Evolutionary conservation across 1,140 invertebrate species (phyloP).

Genomic region (Solen grandis): DNA sequence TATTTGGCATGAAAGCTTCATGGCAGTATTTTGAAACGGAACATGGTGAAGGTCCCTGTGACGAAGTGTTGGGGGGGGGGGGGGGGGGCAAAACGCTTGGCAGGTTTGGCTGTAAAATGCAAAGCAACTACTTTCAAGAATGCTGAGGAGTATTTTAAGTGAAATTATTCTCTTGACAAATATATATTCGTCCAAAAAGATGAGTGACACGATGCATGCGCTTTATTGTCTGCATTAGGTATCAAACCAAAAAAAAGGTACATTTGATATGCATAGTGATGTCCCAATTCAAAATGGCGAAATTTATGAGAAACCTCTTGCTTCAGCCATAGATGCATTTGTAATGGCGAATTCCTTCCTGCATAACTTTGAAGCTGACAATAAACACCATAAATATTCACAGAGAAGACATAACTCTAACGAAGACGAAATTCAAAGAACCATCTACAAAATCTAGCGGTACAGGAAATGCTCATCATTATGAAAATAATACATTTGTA

Average conservation of each 20-base stretch:
- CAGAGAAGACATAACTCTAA: neutral
- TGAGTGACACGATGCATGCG: neutral
- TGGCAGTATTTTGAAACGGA: neutral
- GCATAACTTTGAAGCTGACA: neutral
- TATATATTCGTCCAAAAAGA: neutral
- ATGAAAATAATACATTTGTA: too few species aligned
- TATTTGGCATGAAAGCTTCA: neutral
- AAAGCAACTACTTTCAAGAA: neutral
- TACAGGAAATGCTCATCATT: too few species aligned
- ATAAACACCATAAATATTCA: neutral
- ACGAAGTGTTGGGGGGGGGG: neutral
- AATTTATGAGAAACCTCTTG: neutral
- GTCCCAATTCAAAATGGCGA: neutral
- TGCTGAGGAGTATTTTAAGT: neutral
- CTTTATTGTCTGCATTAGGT: neutral
- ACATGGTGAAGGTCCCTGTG: neutral
- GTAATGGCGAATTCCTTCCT: neutral
- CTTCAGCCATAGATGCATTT: neutral
- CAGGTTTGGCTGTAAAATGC: neutral
- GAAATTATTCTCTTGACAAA: neutral
- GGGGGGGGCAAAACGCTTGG: neutral
- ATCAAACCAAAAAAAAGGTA: neutral
- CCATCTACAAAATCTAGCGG: neutral
- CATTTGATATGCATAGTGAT: neutral
- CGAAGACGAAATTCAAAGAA: neutral